Percentiles rank a stretch among this genome's conserved stretches.
These are phyloP conservation scores for Mycalesis mineus DNA, from an alignment of 2,888 invertebrate genomes.

Conservation along the genomic window DNA sequence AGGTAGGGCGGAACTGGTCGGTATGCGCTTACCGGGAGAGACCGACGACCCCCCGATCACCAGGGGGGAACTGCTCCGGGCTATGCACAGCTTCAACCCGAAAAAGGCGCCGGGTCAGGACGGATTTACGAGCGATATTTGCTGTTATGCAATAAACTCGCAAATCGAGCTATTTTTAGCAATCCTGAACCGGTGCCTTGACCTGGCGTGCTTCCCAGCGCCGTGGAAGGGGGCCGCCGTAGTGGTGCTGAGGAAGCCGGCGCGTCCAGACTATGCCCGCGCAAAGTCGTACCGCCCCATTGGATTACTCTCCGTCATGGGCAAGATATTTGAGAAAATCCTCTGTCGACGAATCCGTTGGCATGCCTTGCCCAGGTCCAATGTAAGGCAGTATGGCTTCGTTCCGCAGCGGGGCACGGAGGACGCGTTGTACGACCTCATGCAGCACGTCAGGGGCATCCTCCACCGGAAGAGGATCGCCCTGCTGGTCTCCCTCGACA, in stretches of 20 bases:
- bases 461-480: background rate
- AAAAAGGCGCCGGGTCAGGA: no score
- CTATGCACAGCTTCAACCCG: no score
- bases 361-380: background rate
- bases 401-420: background rate
- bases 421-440: background rate
- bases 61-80: no score
- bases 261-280: conserved; percentile 14
- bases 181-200: no score
- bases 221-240: conserved; percentile 21
- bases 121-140: no score
- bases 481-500: background rate
- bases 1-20: no score
- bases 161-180: no score
- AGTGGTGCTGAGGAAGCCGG: background rate
- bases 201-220: no score
- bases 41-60: no score
- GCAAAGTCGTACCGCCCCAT: conserved; percentile 24
- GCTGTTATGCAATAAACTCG: no score
- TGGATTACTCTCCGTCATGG: conserved; percentile 21
- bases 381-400: background rate
- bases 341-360: background rate
- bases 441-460: background rate
- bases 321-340: conserved; percentile 16
- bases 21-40: no score